phyloP scores from a whole-genome alignment of 1,140 invertebrate species.

The Musca domestica region DNA sequence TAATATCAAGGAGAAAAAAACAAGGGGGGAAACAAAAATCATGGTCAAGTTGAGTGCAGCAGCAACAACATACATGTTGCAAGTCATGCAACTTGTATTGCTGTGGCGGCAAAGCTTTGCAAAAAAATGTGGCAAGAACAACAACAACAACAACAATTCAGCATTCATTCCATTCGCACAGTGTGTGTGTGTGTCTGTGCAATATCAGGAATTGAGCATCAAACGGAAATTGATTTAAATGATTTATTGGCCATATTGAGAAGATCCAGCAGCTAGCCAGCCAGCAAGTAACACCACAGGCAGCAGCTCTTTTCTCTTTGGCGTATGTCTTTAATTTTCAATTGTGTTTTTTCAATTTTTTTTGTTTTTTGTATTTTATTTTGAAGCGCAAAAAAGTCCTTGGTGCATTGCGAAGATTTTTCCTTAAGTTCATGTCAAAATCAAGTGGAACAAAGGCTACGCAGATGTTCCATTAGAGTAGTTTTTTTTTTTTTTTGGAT shows the following conservation, averaged over 20 bases:
- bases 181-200: not conserved
- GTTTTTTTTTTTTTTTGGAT: no score
- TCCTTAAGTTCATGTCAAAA: no score
- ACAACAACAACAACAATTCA: not conserved
- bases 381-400: not conserved
- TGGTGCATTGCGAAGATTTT: not conserved
- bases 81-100: no score
- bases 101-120: not conserved
- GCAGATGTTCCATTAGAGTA: no score
- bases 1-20: not conserved
- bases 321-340: not conserved
- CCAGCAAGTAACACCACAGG: constrained; percentile 9
- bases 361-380: not conserved
- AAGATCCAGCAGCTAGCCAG: constrained; percentile 4
- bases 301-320: not conserved
- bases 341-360: not conserved
- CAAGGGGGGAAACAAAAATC: not conserved
- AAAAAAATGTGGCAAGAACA: no score
- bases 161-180: constrained; percentile 3
- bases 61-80: not conserved
- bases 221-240: constrained; percentile 29
- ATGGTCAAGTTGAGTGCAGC: not conserved
- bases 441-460: no score
- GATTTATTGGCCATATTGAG: constrained; percentile 23
- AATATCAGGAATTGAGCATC: not conserved